phyloP scores from a whole-genome alignment of 2,797 vertebrate species.

The Anniella stebbinsi region DNA sequence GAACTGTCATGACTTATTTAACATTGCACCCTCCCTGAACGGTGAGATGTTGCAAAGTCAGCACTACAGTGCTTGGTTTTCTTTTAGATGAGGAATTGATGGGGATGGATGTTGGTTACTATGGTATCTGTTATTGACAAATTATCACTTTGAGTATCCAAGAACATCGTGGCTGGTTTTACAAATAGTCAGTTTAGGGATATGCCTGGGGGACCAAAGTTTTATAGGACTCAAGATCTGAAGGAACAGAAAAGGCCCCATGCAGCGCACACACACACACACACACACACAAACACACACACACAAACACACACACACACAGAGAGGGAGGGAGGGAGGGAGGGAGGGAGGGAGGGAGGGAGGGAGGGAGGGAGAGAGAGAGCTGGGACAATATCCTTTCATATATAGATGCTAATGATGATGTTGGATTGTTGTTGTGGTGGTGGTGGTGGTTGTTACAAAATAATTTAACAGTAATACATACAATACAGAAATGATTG shows the following conservation, averaged over 20 bases:
- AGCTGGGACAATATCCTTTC: not conserved
- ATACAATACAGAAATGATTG: not conserved
- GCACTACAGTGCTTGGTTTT: no score
- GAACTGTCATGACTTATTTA: not conserved
- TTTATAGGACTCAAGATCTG: not conserved
- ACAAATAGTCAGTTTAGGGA: no score
- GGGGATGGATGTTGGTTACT: not conserved
- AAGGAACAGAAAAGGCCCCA: not conserved
- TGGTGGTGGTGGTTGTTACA: no score
- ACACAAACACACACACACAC: no score
- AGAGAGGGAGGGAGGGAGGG: no score
- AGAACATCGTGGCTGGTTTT: not conserved
- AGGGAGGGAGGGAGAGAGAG: no score
- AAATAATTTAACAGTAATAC: no score
- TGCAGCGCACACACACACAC: not conserved
- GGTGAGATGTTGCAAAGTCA: not conserved
- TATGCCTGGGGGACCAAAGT: not conserved
- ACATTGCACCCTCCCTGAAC: not conserved
- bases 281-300: no score
- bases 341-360: no score
- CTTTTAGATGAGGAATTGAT: not conserved
- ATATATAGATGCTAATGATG: not conserved
- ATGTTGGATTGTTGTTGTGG: no score
- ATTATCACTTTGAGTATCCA: not conserved
- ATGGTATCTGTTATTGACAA: not conserved